A percentile compares a stretch with the other conserved stretches of the same genome.
Evolutionary conservation across 2,113 vertebrate genomes (phyloP).

Genomic region (Sitta europaea): DNA sequence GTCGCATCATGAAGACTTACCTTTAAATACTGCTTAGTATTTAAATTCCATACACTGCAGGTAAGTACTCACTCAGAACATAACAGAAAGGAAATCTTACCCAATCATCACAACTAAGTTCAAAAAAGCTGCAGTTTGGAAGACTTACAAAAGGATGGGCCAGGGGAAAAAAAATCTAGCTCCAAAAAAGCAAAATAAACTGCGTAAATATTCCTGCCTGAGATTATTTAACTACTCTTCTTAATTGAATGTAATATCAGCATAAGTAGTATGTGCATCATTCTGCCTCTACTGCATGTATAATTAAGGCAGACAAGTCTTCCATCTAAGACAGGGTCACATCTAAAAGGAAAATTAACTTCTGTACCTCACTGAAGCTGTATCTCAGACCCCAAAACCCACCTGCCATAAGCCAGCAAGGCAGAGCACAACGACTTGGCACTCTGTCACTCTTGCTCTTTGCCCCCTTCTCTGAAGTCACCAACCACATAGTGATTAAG

Average conservation of each 20-base stretch:
- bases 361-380: background rate
- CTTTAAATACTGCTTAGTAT: background rate
- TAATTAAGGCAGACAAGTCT: background rate
- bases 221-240: background rate
- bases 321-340: background rate
- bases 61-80: background rate
- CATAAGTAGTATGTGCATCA: background rate
- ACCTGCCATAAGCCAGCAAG: background rate
- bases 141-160: background rate
- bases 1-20: background rate
- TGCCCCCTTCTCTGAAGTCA: background rate
- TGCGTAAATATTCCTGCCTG: background rate
- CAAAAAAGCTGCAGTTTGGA: background rate
- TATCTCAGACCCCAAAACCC: background rate
- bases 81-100: background rate
- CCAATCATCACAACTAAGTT: background rate
- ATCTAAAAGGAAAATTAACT: background rate
- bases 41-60: background rate
- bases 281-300: background rate
- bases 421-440: background rate
- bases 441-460: background rate
- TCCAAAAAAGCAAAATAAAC: background rate
- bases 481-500: background rate
- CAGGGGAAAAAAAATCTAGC: background rate
- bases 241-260: background rate